Evolutionary conservation across 2,797 vertebrate genomes (phyloP).

Genomic region (Girardinus metallicus): DNA sequence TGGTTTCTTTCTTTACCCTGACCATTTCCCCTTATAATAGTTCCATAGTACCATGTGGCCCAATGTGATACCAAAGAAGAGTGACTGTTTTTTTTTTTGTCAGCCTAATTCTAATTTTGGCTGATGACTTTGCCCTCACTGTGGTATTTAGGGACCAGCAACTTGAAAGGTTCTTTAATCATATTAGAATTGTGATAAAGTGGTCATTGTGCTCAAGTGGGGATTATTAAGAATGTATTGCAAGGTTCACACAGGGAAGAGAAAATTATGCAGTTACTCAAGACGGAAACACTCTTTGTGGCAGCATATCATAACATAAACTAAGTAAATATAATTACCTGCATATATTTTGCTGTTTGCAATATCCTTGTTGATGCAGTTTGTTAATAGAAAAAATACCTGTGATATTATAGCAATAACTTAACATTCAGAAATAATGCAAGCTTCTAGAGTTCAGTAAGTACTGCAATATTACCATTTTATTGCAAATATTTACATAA

Average conservation of each 20-base stretch:
- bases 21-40: conserved; percentile 66
- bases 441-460: not conserved
- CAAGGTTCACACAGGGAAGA: not conserved
- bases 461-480: not conserved
- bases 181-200: conserved; percentile 30
- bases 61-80: conserved; percentile 56
- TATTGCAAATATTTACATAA: not conserved
- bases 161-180: conserved; percentile 49
- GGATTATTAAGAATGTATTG: conserved; percentile 10
- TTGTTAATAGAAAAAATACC: not conserved
- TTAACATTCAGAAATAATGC: not conserved
- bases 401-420: not conserved
- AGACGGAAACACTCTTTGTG: not conserved
- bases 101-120: conserved; percentile 53
- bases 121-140: conserved; percentile 60
- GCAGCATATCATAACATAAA: not conserved
- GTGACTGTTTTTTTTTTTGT: conserved; percentile 43
- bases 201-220: conserved; percentile 32
- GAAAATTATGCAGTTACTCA: not conserved
- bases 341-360: not conserved
- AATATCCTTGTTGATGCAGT: not conserved
- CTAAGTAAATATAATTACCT: not conserved
- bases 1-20: conserved; percentile 54
- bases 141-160: conserved; percentile 24
- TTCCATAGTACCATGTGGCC: conserved; percentile 62